A percentile compares a stretch with the other conserved stretches of the same genome.
Evolutionary conservation across 2,888 invertebrate genomes (phyloP).

Genomic region (Herminia tarsipennalis): DNA sequence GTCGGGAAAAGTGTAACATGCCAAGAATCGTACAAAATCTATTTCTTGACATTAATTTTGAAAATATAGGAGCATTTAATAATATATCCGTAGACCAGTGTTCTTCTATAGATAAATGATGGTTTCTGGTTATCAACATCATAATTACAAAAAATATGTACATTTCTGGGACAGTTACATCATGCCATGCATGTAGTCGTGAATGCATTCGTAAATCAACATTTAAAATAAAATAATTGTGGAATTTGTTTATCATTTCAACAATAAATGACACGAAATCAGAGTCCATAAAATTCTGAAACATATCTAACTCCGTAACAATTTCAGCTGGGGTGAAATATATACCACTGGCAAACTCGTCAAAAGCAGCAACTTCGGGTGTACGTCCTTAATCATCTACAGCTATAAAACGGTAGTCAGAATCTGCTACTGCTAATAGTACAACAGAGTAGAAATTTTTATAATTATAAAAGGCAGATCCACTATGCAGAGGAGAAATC

Average conservation of each 20-base stretch:
- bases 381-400: slow-evolving; percentile 20
- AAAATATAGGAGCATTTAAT: slow-evolving; percentile 23
- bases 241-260: slow-evolving; percentile 14
- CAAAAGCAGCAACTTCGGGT: slow-evolving; percentile 18
- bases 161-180: slow-evolving; percentile 22
- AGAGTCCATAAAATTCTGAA: slow-evolving; percentile 14
- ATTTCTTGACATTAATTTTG: slow-evolving; percentile 21
- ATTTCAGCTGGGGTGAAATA: slow-evolving; percentile 15
- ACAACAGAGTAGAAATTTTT: slow-evolving; percentile 18
- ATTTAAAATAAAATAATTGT: slow-evolving; percentile 11
- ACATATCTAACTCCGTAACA: slow-evolving; percentile 10
- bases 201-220: slow-evolving; percentile 22
- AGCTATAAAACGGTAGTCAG: slow-evolving; percentile 25
- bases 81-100: slow-evolving; percentile 29
- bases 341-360: slow-evolving; percentile 12
- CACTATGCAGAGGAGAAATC: slow-evolving; percentile 22
- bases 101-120: slow-evolving; percentile 27
- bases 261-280: slow-evolving; percentile 14
- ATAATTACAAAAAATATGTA: slow-evolving; percentile 21
- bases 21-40: slow-evolving; percentile 29
- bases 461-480: slow-evolving; percentile 20
- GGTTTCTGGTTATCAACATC: slow-evolving; percentile 32
- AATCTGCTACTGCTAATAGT: slow-evolving; percentile 25
- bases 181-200: slow-evolving; percentile 21
- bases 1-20: slow-evolving; percentile 28